Conservation (phyloP, 2,113 vertebrate species). For the Myrmophylax atrothorax region DNA sequence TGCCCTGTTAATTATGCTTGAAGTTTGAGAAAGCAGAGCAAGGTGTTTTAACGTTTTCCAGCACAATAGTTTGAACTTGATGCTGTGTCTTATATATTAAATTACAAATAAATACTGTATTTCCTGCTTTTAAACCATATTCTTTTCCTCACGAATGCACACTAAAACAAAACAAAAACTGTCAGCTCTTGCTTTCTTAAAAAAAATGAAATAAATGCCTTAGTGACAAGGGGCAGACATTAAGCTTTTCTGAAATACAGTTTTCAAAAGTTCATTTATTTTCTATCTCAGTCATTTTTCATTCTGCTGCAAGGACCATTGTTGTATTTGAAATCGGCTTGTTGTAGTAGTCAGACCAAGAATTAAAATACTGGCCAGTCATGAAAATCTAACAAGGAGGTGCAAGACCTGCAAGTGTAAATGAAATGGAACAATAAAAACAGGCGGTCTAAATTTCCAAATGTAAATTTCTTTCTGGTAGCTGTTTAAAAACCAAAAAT, state of each 20-base stretch:
- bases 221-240: conserved; percentile 21
- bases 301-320: neutral
- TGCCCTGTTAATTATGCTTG: conserved; percentile 80
- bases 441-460: neutral
- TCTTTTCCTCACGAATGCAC: conserved; percentile 39
- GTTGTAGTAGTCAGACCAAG: neutral
- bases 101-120: conserved; percentile 66
- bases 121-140: conserved; percentile 54
- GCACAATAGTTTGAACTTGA: conserved; percentile 72
- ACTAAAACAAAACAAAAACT: conserved; percentile 52
- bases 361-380: neutral
- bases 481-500: neutral
- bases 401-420: neutral
- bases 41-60: conserved; percentile 73
- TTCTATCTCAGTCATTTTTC: conserved; percentile 13
- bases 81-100: conserved; percentile 64
- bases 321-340: conserved; percentile 13
- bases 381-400: neutral
- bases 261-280: neutral
- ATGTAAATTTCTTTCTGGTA: neutral
- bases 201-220: conserved; percentile 14
- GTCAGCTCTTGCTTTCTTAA: conserved; percentile 50
- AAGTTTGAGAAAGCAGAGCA: conserved; percentile 78
- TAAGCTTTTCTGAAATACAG: conserved; percentile 61
- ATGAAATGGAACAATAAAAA: neutral